phyloP scores from a whole-genome alignment of 2,888 invertebrate species.

The Orgyia antiqua region DNA sequence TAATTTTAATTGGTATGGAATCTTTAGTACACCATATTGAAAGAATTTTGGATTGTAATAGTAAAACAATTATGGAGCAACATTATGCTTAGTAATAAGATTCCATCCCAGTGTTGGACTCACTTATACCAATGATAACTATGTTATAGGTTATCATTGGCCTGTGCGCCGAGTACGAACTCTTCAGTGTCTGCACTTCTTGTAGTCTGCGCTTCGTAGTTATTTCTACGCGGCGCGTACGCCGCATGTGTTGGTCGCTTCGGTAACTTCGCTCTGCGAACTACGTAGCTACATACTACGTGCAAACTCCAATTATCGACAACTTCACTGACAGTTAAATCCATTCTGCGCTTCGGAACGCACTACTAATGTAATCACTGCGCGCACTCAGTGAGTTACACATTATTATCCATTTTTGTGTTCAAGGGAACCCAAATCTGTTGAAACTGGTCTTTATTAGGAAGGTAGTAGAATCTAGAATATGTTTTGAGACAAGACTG shows the following conservation, averaged over 20 bases:
- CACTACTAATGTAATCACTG: conserved; percentile 74
- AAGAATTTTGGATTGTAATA: background rate
- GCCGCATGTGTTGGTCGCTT: conserved; percentile 68
- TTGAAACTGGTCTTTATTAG: conserved; percentile 16
- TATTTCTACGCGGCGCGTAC: conserved; percentile 73
- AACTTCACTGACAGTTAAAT: conserved; percentile 68
- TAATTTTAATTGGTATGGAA: conserved; percentile 38
- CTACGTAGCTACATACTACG: conserved; percentile 72
- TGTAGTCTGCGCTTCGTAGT: conserved; percentile 78
- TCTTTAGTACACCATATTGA: conserved; percentile 33
- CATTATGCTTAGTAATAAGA: conserved; percentile 33
- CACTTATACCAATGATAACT: conserved; percentile 77
- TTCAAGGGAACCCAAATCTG: conserved; percentile 45
- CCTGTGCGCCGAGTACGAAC: conserved; percentile 77
- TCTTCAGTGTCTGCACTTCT: conserved; percentile 77
- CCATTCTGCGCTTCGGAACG: conserved; percentile 64
- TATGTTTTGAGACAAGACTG: conserved; percentile 12
- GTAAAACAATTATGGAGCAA: background rate
- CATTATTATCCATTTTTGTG: conserved; percentile 69
- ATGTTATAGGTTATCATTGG: conserved; percentile 79
- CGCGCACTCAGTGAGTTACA: conserved; percentile 77
- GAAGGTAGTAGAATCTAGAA: conserved; percentile 24
- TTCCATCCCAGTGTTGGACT: conserved; percentile 59
- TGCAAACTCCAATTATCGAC: conserved; percentile 67
- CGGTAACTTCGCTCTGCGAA: conserved; percentile 71